These are phyloP conservation scores for Yasuhikotakia modesta DNA, from an alignment of 2,797 vertebrate species.

Conservation along the genomic window DNA sequence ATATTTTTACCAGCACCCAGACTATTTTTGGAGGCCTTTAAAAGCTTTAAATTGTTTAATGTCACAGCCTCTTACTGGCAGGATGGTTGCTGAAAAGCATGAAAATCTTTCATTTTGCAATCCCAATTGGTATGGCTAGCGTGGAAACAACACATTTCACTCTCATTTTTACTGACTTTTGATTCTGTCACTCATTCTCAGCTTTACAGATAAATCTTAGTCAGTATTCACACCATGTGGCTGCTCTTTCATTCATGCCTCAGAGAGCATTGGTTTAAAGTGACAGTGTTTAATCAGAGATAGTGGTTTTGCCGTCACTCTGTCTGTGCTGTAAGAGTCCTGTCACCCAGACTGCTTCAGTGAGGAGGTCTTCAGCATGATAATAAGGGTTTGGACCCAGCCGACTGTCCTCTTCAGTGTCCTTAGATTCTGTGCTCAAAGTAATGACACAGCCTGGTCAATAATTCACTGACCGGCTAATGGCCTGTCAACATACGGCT, in stretches of 20 bases:
- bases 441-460: constrained; percentile 36
- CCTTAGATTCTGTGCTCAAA: constrained; percentile 43
- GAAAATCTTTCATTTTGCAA: background rate
- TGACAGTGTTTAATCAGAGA: constrained; percentile 21
- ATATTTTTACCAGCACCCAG: no score
- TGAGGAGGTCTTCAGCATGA: constrained; percentile 49
- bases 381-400: constrained; percentile 52
- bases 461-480: constrained; percentile 41
- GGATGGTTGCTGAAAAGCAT: background rate
- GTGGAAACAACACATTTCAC: background rate
- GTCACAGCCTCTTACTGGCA: background rate
- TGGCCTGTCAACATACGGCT: background rate
- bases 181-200: constrained; percentile 7
- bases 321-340: constrained; percentile 41
- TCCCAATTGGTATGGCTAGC: background rate
- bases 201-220: background rate
- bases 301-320: constrained; percentile 28
- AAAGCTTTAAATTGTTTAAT: no score
- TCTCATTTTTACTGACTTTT: background rate
- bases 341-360: constrained; percentile 52
- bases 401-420: constrained; percentile 33
- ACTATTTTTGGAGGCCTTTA: no score
- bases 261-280: constrained; percentile 15
- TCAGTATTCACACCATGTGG: constrained; percentile 1
- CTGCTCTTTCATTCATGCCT: background rate